Conservation (phyloP, 2,888 invertebrate species). For the Drosophila parthenogenetica region DNA sequence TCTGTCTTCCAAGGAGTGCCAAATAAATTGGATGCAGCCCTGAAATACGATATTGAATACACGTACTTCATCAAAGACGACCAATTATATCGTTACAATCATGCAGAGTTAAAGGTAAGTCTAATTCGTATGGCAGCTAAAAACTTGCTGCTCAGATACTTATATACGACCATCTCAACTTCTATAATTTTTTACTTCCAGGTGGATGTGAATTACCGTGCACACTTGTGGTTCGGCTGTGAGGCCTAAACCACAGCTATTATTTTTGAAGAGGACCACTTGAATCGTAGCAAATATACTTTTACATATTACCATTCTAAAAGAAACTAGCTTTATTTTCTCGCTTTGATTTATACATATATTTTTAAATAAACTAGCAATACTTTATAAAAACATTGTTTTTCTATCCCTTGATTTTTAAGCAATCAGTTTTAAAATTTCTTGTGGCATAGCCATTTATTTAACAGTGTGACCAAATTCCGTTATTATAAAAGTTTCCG, state of each 20-base stretch:
- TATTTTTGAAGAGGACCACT: slow-evolving; percentile 77
- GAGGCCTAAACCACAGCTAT: slow-evolving; percentile 87
- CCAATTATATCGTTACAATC: slow-evolving; percentile 97
- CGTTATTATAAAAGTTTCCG: too few relatives aligned
- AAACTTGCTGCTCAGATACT: too few relatives aligned
- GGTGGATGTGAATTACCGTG: slow-evolving; percentile 95
- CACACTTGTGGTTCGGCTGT: slow-evolving; percentile 98
- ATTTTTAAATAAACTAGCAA: too few relatives aligned
- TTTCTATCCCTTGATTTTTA: too few relatives aligned
- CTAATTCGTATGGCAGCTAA: too few relatives aligned
- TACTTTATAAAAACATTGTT: too few relatives aligned
- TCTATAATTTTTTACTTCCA: too few relatives aligned
- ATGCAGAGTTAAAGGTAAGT: slow-evolving; percentile 91
- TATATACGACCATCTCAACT: too few relatives aligned
- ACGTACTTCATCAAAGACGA: slow-evolving; percentile 98
- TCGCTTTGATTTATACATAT: too few relatives aligned
- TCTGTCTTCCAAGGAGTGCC: slow-evolving; percentile 97
- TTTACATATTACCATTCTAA: slow-evolving; percentile 12
- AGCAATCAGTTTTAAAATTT: too few relatives aligned
- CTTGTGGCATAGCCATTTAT: too few relatives aligned
- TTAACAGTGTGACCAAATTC: too few relatives aligned
- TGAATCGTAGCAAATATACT: slow-evolving; percentile 72
- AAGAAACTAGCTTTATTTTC: slow-evolving; percentile 12
- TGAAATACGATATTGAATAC: slow-evolving; percentile 97
- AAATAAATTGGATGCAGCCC: slow-evolving; percentile 93